Conservation (phyloP, 2,888 invertebrate genomes). For the Caradrina clavipalpis region DNA sequence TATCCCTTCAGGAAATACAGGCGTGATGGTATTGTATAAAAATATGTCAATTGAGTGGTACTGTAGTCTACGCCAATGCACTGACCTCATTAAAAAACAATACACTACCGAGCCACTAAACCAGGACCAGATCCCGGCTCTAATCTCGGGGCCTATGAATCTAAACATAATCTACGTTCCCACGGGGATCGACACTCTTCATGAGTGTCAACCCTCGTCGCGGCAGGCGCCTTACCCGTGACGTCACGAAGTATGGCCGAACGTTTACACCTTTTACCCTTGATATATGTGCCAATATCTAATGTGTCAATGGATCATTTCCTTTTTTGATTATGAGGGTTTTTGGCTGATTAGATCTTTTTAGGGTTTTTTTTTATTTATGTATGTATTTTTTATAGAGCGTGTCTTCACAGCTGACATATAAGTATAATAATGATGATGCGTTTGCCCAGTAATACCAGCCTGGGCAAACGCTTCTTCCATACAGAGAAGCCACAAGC, state of each 20-base stretch:
- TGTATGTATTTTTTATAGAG: no score
- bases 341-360: conserved; percentile 17
- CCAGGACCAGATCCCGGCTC: conserved; percentile 20
- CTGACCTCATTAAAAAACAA: conserved; percentile 18
- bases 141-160: conserved; percentile 48
- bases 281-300: conserved; percentile 54
- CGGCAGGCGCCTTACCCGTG: conserved; percentile 34
- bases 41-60: no score
- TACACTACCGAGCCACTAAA: conserved; percentile 17
- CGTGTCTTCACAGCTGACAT: no score
- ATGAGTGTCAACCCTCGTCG: conserved; percentile 67
- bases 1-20: no score
- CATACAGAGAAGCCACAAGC: no score
- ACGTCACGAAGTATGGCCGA: conserved; percentile 48
- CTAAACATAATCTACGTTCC: conserved; percentile 61
- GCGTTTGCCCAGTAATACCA: no score
- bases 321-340: neutral
- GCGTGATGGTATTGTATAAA: no score
- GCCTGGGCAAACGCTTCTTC: no score
- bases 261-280: conserved; percentile 55
- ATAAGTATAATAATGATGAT: no score
- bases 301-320: conserved; percentile 41
- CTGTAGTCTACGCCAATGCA: neutral
- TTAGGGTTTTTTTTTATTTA: no score
- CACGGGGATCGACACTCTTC: conserved; percentile 61